These are phyloP conservation scores for Melieria picta DNA, from an alignment of 2,888 invertebrate genomes.

Conservation along the genomic window DNA sequence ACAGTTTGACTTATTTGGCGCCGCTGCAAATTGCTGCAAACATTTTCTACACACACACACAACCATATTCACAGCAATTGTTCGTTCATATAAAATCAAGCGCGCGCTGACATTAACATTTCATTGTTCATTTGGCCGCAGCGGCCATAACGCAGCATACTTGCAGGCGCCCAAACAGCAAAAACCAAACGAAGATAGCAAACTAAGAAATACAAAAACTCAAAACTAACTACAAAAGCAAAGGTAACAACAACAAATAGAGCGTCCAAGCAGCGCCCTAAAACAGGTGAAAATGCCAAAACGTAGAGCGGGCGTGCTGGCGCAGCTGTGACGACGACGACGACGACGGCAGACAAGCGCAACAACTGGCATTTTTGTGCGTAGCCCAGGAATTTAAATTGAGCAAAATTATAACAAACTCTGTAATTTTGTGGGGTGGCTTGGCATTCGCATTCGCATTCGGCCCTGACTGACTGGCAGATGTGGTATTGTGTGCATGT, in stretches of 20 bases:
- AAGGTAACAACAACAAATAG: background rate
- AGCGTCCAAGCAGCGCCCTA: background rate
- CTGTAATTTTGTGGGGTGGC: slow-evolving; percentile 5
- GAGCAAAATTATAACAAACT: background rate
- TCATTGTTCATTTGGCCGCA: slow-evolving; percentile 28
- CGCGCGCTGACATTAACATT: slow-evolving; percentile 26
- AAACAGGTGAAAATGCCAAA: background rate
- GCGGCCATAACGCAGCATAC: slow-evolving; percentile 1
- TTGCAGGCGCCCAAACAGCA: background rate
- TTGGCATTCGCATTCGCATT: background rate
- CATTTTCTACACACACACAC: too few relatives aligned
- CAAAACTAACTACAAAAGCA: background rate
- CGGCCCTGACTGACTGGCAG: background rate
- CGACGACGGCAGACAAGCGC: slow-evolving; percentile 7
- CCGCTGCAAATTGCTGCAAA: background rate
- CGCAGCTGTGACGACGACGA: background rate
- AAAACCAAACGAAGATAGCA: background rate
- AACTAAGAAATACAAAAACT: background rate
- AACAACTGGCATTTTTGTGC: slow-evolving; percentile 23
- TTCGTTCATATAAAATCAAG: slow-evolving; percentile 16
- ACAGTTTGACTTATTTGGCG: background rate
- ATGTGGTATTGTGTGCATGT: background rate
- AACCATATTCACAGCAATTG: background rate
- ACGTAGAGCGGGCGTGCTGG: background rate
- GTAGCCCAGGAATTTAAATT: slow-evolving; percentile 20